Percentiles rank a stretch among this genome's conserved stretches.
Evolutionary conservation across 2,888 invertebrate species (phyloP).

Genomic region (Crossocerus cetratus): DNA sequence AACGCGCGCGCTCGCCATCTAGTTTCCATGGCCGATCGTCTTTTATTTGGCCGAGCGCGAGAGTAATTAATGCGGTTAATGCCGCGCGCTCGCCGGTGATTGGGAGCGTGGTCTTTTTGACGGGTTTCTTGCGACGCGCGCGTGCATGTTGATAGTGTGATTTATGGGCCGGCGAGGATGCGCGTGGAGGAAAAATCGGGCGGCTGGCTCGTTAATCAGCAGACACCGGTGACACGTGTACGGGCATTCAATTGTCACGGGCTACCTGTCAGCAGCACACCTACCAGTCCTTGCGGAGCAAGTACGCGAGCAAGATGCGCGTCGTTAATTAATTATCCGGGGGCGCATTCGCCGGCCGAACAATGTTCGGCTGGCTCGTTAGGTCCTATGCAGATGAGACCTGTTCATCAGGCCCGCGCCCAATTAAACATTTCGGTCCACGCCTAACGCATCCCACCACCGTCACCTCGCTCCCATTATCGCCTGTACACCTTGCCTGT

Average conservation of each 20-base stretch:
- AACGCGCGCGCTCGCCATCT: too few relatives aligned
- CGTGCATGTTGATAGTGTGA: not conserved
- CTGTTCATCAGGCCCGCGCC: slow-evolving; percentile 26
- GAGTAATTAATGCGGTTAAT: too few relatives aligned
- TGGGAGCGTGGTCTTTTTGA: too few relatives aligned
- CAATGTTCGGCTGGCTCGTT: slow-evolving; percentile 40
- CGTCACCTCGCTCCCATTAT: too few relatives aligned
- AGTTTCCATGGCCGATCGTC: too few relatives aligned
- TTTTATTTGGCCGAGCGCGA: too few relatives aligned
- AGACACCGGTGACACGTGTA: slow-evolving; percentile 34
- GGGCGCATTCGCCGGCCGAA: slow-evolving; percentile 30
- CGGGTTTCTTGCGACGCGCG: not conserved
- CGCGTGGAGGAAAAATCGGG: slow-evolving; percentile 4
- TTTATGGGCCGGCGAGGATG: not conserved
- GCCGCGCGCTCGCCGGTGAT: too few relatives aligned
- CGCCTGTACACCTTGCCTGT: not conserved
- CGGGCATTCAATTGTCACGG: slow-evolving; percentile 4
- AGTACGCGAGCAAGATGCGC: slow-evolving; percentile 16
- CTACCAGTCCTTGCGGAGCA: too few relatives aligned
- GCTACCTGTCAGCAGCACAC: slow-evolving; percentile 12
- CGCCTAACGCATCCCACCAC: too few relatives aligned
- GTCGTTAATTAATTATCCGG: slow-evolving; percentile 43
- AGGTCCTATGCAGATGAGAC: slow-evolving; percentile 36
- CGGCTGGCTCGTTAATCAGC: slow-evolving; percentile 29
- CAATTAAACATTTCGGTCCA: slow-evolving; percentile 26